Percentiles rank a stretch among this genome's conserved stretches.
Evolutionary conservation across 2,113 vertebrate genomes (phyloP).

Genomic region (Struthidea cinerea): DNA sequence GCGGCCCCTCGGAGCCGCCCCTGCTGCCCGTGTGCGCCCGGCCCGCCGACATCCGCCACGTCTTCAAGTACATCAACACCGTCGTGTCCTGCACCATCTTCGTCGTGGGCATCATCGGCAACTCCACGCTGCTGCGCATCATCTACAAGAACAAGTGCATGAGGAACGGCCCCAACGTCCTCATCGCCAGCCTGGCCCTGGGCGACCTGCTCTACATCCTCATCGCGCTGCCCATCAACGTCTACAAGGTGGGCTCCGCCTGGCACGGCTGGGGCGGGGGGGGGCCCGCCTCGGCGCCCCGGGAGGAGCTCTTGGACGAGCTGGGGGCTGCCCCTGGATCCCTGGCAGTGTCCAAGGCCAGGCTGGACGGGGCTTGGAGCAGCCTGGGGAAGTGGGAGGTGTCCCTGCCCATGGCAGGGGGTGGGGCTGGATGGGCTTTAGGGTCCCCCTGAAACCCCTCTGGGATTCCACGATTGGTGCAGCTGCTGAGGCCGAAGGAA

Average conservation of each 20-base stretch:
- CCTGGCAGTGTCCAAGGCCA: accelerated
- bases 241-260: constrained; percentile 77
- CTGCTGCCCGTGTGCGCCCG: constrained; percentile 76
- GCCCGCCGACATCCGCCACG: constrained; percentile 78
- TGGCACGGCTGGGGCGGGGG: accelerated
- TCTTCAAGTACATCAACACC: constrained; percentile 89
- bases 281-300: too few species aligned
- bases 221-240: constrained; percentile 86
- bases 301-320: not conserved
- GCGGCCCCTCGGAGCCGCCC: not conserved
- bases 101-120: constrained; percentile 86
- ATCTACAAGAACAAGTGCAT: constrained; percentile 94
- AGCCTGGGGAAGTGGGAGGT: not conserved
- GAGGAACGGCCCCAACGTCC: constrained; percentile 88
- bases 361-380: not conserved
- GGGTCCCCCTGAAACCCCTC: not conserved
- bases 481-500: not conserved
- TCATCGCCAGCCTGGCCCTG: constrained; percentile 87
- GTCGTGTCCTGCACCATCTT: constrained; percentile 87
- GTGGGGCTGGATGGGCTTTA: not conserved
- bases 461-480: not conserved
- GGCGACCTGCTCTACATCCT: constrained; percentile 90
- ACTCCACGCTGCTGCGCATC: constrained; percentile 86
- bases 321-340: not conserved
- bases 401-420: not conserved